Percentiles rank a stretch among this genome's conserved stretches.
Evolutionary conservation across 2,888 invertebrate genomes (phyloP).

Genomic region (Pycnomerus fuliginosus): DNA sequence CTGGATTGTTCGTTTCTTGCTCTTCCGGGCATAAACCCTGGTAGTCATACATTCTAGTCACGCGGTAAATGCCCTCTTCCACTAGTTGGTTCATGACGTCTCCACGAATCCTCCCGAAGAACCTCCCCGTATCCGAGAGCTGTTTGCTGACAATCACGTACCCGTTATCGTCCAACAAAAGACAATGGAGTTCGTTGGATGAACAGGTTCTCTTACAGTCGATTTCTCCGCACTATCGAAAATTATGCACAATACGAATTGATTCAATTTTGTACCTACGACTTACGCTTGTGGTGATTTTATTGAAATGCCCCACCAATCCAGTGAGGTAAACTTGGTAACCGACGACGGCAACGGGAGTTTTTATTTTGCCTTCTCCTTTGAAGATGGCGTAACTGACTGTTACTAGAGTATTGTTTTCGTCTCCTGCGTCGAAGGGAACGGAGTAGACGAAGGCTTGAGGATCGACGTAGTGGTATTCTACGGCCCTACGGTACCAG

Average conservation of each 20-base stretch:
- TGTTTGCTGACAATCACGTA: conserved; percentile 76
- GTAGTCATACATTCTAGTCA: conserved; percentile 79
- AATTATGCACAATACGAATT: not conserved
- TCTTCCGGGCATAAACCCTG: conserved; percentile 84
- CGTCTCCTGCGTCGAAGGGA: conserved; percentile 61
- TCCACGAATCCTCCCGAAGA: conserved; percentile 76
- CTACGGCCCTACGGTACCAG: conserved; percentile 87
- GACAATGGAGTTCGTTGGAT: conserved; percentile 74
- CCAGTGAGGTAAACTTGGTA: conserved; percentile 84
- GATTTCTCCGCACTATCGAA: conserved; percentile 37
- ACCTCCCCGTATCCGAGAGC: conserved; percentile 68
- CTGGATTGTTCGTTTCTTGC: conserved; percentile 60
- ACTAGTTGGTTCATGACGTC: conserved; percentile 77
- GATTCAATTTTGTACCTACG: not conserved
- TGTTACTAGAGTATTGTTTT: conserved; percentile 70
- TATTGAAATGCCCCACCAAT: conserved; percentile 74
- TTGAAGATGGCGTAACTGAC: conserved; percentile 84
- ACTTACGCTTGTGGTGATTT: conserved; percentile 75
- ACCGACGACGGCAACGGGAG: conserved; percentile 70
- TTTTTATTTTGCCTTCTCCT: conserved; percentile 45
- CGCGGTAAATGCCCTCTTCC: conserved; percentile 73
- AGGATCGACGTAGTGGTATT: conserved; percentile 76
- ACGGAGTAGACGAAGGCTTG: conserved; percentile 82
- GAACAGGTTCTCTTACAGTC: conserved; percentile 60
- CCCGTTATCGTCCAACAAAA: conserved; percentile 85